Conservation (phyloP, 2,113 vertebrate species). For the Nematolebias whitei region DNA sequence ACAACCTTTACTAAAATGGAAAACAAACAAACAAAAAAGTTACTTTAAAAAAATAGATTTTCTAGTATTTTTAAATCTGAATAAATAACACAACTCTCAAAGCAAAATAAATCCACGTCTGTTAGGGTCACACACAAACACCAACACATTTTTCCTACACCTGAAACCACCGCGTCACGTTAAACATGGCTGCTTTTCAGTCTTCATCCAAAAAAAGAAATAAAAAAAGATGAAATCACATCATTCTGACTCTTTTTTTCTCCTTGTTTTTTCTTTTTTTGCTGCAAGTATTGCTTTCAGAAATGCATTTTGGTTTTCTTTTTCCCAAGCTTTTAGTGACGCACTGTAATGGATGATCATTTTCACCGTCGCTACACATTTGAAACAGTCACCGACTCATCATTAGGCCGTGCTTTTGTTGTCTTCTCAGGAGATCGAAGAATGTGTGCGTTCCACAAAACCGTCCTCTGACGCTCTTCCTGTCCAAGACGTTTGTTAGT, state of each 20-base stretch:
- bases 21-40: constrained; percentile 42
- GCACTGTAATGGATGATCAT: constrained; percentile 30
- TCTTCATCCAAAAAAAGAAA: constrained; percentile 54
- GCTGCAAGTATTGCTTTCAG: constrained; percentile 82
- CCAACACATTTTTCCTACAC: constrained; percentile 52
- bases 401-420: constrained; percentile 5
- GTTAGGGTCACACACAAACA: constrained; percentile 46
- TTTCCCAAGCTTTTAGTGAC: constrained; percentile 43
- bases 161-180: not conserved
- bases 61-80: constrained; percentile 53
- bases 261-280: constrained; percentile 66
- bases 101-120: constrained; percentile 40
- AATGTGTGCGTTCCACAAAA: constrained; percentile 16
- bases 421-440: constrained; percentile 13
- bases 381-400: not conserved
- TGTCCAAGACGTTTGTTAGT: constrained; percentile 21
- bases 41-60: constrained; percentile 67
- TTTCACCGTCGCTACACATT: not conserved
- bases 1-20: constrained; percentile 37
- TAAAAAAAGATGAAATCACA: too few relatives aligned
- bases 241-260: too few relatives aligned
- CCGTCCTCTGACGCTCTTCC: constrained; percentile 12
- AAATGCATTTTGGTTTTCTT: constrained; percentile 75
- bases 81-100: constrained; percentile 66
- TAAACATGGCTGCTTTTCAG: constrained; percentile 17